Base-by-base conservation (phyloP, 2,888 invertebrate genomes). In the Drosophila leonis region DNA sequence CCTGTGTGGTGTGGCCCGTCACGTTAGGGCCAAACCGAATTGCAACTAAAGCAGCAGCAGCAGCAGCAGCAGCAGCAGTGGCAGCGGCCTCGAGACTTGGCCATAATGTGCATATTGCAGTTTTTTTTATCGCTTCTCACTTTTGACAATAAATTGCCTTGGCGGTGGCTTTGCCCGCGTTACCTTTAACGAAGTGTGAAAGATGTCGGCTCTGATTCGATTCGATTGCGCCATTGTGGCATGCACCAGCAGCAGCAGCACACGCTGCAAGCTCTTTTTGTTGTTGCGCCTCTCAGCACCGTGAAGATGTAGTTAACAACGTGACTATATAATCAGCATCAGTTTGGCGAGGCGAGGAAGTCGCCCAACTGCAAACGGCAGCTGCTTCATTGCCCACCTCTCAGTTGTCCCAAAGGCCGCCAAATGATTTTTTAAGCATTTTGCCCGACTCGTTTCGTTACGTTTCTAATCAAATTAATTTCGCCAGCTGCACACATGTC, bases 301-400 rank as follows among this genome's bases (percentile, higher is more conserved):
- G 82, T 86, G 83, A 87, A 89, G 87, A 90, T 88, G 89, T 86
- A 84, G 87, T 89, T 89, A 89, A 80, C 84, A 90, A 87, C 90
- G 88, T 88, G 88, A 90, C 89, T 87, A 74, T 84, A 87, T 80
- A 90, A 88, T 89, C 84, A 87, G 72, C 72, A 66, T 71, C 75
- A 55, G 65, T 10, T n/a, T 59, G 64, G 54, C 72, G 51, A 31
- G 83, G 77, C 87, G 72, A 83, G 89, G 87, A 88, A 88, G 89
- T 88, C 65, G 72, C 68, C 59, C 64, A 15, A 66, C 35, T 60
- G 10, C 37, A 15, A 69, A 59, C 74, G 31, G 54, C 76, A 35
- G 68, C 70, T 57, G 60, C 62, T 52, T 63, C 63, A 74, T 65
- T 79, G 55, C 37, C 60, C 56, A 55, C 49, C 48, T 46, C 15